Evolutionary conservation across 1,140 invertebrate species (phyloP).

Genomic region (Lepidurus arcticus): DNA sequence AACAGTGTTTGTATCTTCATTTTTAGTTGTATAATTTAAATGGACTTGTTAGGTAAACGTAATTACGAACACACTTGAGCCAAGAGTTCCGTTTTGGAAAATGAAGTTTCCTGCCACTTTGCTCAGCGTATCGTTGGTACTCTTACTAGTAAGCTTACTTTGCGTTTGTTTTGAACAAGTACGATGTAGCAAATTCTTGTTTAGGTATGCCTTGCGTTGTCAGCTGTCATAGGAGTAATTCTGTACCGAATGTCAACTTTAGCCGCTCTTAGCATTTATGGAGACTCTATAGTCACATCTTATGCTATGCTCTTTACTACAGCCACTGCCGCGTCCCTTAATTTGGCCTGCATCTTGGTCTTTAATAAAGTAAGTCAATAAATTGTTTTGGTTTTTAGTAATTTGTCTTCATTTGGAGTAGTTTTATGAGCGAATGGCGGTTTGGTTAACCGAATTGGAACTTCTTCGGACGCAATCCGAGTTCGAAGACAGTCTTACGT

Average conservation of each 20-base stretch:
- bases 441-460: constrained; percentile 91
- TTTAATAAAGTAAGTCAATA: constrained; percentile 69
- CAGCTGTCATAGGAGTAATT: constrained; percentile 81
- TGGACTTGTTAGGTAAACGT: constrained; percentile 50
- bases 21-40: neutral
- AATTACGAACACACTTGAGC: constrained; percentile 72
- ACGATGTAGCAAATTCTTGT: constrained; percentile 27
- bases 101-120: constrained; percentile 74
- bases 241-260: constrained; percentile 84
- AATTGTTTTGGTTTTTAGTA: neutral
- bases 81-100: constrained; percentile 80
- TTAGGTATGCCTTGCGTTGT: constrained; percentile 69
- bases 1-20: neutral
- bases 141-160: constrained; percentile 58
- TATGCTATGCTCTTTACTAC: constrained; percentile 74
- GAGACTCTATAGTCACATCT: constrained; percentile 57
- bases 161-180: constrained; percentile 30
- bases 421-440: constrained; percentile 81
- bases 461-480: constrained; percentile 91
- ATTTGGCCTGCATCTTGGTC: constrained; percentile 76
- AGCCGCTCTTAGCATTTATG: constrained; percentile 59
- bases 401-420: constrained; percentile 42
- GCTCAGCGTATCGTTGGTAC: constrained; percentile 74
- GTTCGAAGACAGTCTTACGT: constrained; percentile 92
- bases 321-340: constrained; percentile 75